These are phyloP conservation scores for Vulpes vulpes DNA, from an alignment of 2,113 vertebrate genomes.

Conservation along the genomic window DNA sequence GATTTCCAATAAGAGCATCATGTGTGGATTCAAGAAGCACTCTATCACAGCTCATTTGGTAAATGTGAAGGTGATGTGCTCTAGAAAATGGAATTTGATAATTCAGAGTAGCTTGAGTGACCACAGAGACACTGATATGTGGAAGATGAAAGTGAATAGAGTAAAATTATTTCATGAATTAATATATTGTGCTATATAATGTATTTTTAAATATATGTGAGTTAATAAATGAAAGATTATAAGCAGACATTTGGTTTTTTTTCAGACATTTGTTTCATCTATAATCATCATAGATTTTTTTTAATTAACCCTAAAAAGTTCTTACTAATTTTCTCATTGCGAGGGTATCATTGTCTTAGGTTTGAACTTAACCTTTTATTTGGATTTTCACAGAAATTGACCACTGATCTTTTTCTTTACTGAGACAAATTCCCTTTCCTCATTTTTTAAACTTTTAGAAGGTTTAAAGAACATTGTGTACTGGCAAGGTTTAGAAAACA, in stretches of 20 bases:
- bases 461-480: not conserved
- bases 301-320: not conserved
- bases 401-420: not conserved
- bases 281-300: not conserved
- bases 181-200: not conserved
- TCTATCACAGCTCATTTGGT: not conserved
- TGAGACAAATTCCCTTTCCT: not conserved
- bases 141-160: not conserved
- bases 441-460: not conserved
- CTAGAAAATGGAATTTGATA: not conserved
- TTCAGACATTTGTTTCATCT: not conserved
- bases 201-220: not conserved
- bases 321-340: not conserved
- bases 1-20: not conserved
- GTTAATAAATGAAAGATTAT: not conserved
- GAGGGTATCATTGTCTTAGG: not conserved
- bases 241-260: not conserved
- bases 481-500: not conserved
- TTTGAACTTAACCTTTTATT: not conserved
- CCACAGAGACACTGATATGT: not conserved
- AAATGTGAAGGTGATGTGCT: not conserved
- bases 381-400: not conserved
- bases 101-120: not conserved
- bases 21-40: not conserved
- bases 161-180: not conserved